Conservation (phyloP, 2,797 vertebrate species). For the Urosaurus nigricauda region DNA sequence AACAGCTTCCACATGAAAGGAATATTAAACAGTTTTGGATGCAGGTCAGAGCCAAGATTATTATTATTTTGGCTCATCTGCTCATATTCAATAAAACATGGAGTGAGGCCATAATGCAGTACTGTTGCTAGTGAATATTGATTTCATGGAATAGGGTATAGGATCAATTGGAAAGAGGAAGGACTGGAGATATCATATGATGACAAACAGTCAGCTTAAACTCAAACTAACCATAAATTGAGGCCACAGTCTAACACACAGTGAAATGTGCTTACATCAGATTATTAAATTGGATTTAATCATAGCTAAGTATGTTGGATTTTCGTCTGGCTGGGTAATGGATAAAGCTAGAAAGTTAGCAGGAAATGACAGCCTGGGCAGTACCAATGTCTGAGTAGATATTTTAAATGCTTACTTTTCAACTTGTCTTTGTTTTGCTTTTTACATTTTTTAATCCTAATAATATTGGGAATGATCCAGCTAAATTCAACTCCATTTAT, state of each 20-base stretch:
- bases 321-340: neutral
- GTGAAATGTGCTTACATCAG: neutral
- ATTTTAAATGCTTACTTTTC: neutral
- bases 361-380: neutral
- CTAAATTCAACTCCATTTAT: neutral
- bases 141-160: neutral
- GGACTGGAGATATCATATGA: neutral
- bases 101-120: neutral
- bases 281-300: neutral
- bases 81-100: conserved; percentile 31
- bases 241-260: neutral
- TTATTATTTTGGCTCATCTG: conserved; percentile 45
- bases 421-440: neutral
- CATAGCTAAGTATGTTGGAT: neutral
- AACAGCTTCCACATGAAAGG: conserved; percentile 66
- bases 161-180: neutral
- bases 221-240: neutral
- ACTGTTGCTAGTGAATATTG: neutral
- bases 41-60: conserved; percentile 60
- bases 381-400: neutral
- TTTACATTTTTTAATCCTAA: neutral
- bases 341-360: neutral
- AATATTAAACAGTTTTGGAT: conserved; percentile 74
- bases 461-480: neutral
- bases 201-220: neutral